Conservation (phyloP, 2,888 invertebrate genomes). For the Drosophila pseudotakahashii region DNA sequence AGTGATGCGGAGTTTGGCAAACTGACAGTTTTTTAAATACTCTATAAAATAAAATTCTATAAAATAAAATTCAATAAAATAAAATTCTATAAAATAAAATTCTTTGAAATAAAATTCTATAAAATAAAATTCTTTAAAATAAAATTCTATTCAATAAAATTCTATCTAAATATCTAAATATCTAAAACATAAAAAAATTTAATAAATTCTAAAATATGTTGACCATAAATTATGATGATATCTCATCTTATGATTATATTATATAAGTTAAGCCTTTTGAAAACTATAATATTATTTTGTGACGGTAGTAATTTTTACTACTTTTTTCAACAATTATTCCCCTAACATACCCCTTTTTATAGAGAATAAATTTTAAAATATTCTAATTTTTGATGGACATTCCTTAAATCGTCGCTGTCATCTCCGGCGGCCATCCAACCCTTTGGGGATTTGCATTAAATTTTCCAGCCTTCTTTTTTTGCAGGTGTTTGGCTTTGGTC, state of each 20-base stretch:
- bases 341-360: neutral
- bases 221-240: too few relatives aligned
- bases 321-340: neutral
- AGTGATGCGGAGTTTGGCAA: neutral
- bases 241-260: too few relatives aligned
- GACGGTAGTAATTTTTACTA: neutral
- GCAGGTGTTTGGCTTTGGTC: conserved; percentile 51
- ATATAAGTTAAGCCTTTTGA: too few relatives aligned
- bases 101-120: too few relatives aligned
- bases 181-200: too few relatives aligned
- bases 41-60: neutral
- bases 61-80: too few relatives aligned
- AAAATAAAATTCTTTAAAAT: too few relatives aligned
- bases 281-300: neutral
- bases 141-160: too few relatives aligned
- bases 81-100: too few relatives aligned
- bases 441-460: conserved; percentile 48
- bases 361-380: conserved; percentile 15
- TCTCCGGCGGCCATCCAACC: conserved; percentile 42
- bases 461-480: conserved; percentile 28
- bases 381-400: conserved; percentile 42
- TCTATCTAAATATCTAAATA: too few relatives aligned
- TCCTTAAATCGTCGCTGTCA: conserved; percentile 24
- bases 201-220: too few relatives aligned
- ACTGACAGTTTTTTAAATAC: conserved; percentile 11